Conservation (phyloP, 2,113 vertebrate species). For the Corythoichthys haematopterus region DNA sequence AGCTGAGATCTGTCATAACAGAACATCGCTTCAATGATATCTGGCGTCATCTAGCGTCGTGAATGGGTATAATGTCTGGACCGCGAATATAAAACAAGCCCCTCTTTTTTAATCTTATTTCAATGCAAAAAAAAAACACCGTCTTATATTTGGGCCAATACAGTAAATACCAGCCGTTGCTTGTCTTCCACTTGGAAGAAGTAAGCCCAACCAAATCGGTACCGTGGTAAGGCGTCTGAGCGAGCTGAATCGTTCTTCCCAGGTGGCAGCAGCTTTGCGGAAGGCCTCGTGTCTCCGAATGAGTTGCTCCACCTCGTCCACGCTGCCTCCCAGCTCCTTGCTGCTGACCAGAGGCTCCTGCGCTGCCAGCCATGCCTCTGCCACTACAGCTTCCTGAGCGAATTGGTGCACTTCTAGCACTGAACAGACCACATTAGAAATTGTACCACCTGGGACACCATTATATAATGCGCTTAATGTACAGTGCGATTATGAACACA, state of each 20-base stretch:
- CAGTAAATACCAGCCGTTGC: too few relatives aligned
- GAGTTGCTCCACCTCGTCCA: constrained; percentile 95
- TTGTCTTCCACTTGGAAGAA: not conserved
- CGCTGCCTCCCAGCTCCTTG: constrained; percentile 84
- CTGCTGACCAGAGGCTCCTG: constrained; percentile 88
- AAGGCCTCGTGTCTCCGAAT: constrained; percentile 92
- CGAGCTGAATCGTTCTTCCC: constrained; percentile 94
- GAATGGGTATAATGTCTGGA: too few relatives aligned
- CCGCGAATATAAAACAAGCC: too few relatives aligned
- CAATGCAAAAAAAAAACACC: too few relatives aligned
- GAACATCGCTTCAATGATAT: too few relatives aligned
- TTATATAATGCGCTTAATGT: not conserved
- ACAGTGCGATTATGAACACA: not conserved
- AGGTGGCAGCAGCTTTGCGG: constrained; percentile 84
- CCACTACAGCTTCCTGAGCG: constrained; percentile 91
- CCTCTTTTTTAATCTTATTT: too few relatives aligned
- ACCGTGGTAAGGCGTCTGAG: constrained; percentile 87
- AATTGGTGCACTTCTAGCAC: constrained; percentile 95
- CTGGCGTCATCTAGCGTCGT: too few relatives aligned
- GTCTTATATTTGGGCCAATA: too few relatives aligned
- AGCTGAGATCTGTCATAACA: too few relatives aligned
- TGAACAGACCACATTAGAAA: constrained; percentile 32
- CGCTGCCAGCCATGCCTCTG: constrained; percentile 87
- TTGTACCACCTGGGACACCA: not conserved
- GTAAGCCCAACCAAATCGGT: not conserved